Conservation (phyloP, 2,888 invertebrate species). For the Eurytoma californica region DNA sequence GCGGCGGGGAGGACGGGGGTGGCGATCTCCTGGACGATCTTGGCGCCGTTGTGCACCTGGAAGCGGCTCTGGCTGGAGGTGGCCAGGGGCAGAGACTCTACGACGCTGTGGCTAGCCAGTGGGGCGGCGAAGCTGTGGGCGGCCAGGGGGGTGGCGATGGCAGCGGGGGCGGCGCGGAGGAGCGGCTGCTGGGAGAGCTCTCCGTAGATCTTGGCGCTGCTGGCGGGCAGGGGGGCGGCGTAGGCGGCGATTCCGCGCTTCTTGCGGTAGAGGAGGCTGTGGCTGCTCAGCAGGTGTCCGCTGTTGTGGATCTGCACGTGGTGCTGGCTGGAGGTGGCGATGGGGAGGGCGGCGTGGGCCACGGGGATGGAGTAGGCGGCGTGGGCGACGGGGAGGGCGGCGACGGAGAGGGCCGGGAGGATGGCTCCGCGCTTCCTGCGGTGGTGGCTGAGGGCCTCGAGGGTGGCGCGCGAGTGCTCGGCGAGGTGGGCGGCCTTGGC, state of each 20-base stretch:
- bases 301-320: conserved; percentile 60
- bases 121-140: background rate
- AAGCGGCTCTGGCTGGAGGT: conserved; percentile 61
- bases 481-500: conserved; percentile 77
- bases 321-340: conserved; percentile 61
- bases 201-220: conserved; percentile 25
- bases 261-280: conserved; percentile 24
- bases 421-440: conserved; percentile 56
- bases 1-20: conserved; percentile 2
- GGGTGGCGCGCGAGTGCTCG: conserved; percentile 74
- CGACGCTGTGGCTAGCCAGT: background rate
- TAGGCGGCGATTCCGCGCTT: conserved; percentile 42
- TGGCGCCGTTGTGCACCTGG: conserved; percentile 58
- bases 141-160: background rate
- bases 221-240: conserved; percentile 56
- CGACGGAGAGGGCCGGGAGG: conserved; percentile 53
- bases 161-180: background rate
- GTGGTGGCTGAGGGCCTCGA: conserved; percentile 50
- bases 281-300: conserved; percentile 18
- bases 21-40: conserved; percentile 43
- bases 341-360: conserved; percentile 39
- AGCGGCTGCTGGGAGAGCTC: conserved; percentile 7
- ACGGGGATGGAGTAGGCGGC: background rate
- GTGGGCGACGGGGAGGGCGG: background rate
- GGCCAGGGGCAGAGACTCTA: conserved; percentile 50